Evolutionary conservation across 1,140 invertebrate genomes (phyloP).

Genomic region (Philopotamus ludificatus): DNA sequence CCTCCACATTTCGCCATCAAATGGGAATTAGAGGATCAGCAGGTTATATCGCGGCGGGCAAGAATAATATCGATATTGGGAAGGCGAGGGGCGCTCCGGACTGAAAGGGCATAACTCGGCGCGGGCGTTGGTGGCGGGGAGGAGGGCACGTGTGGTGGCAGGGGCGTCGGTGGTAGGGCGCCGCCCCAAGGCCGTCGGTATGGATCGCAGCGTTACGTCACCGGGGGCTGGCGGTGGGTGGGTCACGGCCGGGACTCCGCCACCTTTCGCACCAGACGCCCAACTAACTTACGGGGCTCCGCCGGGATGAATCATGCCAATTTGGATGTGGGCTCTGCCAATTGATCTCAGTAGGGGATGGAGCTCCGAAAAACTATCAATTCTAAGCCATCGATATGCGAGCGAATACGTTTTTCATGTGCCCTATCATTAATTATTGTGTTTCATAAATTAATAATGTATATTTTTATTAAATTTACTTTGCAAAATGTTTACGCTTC

Average conservation of each 20-base stretch:
- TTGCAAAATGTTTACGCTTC: no score
- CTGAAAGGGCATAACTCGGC: background rate
- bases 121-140: background rate
- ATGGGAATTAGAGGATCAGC: background rate
- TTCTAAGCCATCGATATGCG: no score
- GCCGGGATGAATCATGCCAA: no score
- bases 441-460: no score
- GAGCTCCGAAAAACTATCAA: no score
- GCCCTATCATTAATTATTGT: no score
- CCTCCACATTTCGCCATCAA: background rate
- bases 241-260: constrained; percentile 44
- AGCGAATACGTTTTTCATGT: no score
- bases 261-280: background rate
- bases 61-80: background rate
- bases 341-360: no score
- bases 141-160: background rate
- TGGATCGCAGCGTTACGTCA: constrained; percentile 3
- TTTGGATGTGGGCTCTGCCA: no score
- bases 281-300: background rate
- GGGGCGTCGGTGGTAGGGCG: background rate
- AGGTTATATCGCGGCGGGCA: background rate
- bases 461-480: no score
- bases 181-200: constrained; percentile 1
- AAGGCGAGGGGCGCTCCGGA: background rate
- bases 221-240: constrained; percentile 45